These are phyloP conservation scores for Galleria mellonella DNA, from an alignment of 1,140 invertebrate species.

Conservation along the genomic window DNA sequence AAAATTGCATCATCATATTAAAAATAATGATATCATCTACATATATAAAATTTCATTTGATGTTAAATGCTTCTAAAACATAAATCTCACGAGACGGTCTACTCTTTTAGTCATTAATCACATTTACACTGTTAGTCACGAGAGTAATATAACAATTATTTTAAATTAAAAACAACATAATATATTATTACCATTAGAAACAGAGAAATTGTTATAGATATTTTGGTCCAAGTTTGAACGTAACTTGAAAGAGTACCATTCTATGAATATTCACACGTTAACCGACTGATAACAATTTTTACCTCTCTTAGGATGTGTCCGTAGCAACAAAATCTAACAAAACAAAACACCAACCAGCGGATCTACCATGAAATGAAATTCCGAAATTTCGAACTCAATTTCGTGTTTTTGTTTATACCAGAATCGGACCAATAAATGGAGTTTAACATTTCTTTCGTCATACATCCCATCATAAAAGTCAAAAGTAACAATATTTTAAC, in stretches of 20 bases:
- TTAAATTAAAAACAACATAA: constrained; percentile 63
- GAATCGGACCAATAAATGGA: too few species aligned
- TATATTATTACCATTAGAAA: constrained; percentile 53
- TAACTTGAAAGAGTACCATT: constrained; percentile 23
- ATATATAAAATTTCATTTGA: constrained; percentile 52
- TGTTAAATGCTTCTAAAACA: constrained; percentile 71
- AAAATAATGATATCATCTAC: constrained; percentile 70
- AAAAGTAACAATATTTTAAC: too few species aligned
- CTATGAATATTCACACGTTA: constrained; percentile 14
- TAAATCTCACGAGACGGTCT: constrained; percentile 58
- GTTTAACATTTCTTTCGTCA: too few species aligned
- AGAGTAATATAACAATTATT: constrained; percentile 54
- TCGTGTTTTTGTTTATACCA: too few species aligned
- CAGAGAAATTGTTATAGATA: constrained; percentile 39
- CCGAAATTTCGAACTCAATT: too few species aligned
- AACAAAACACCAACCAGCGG: too few species aligned
- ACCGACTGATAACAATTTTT: not conserved
- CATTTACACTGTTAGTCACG: constrained; percentile 57
- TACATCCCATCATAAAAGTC: too few species aligned
- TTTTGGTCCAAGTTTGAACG: constrained; percentile 61
- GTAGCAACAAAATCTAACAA: too few species aligned
- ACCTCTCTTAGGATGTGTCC: too few species aligned
- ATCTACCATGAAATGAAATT: too few species aligned
- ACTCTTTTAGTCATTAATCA: constrained; percentile 43
- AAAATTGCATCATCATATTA: constrained; percentile 68